Base-by-base conservation (phyloP, 2,888 invertebrate species). In the Andrena hattorfiana region DNA sequence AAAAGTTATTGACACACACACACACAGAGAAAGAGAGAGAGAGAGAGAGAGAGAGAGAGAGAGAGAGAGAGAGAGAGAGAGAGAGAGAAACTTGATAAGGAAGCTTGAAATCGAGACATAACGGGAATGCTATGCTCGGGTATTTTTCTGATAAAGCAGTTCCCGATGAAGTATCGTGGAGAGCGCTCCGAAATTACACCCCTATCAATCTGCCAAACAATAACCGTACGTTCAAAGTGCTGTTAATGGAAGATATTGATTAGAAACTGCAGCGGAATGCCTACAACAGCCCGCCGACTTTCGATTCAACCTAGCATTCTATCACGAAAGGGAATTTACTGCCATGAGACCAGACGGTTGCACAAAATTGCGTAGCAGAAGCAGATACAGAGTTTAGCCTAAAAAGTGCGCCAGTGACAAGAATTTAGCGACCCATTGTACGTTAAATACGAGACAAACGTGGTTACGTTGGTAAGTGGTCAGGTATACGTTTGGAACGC, bases 381-480 rank as follows among this genome's bases (percentile, higher is more conserved):
- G 1, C 13, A 26, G 23, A 56, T 26, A 13, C 8, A 8, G 56
- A 56, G 26, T 56, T 0, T 10, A 56, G 23, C 4, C 23, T 13
- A 10, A 56, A 56, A 26, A 10, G 26, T 56, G 8, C 23, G 23
- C 23, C 23, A 56, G 56, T 56, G 56, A 10, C 56, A 56, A 56
- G 8, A 20, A 56, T 56, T 56, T 56, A 10, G 26, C 56, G 2
- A 56, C 13, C 26, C 23, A 56, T 26, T 56, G 23, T 28, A 26
- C 48, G 26, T 28, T 13, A 48, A 62, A 48, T 42, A 0, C 64
- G 10, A 23, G 26, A 6, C 48, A 28, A 48, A 26, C 26, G 28
- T 70, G 42, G 35, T 48, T 3, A 6, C 32, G 54, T 69, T 32
- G 48, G 49, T 49, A 48, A 48, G 63, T 28, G 64, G 54, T 35